Conservation (phyloP, 2,888 invertebrate genomes). For the Plagiodera versicolora region DNA sequence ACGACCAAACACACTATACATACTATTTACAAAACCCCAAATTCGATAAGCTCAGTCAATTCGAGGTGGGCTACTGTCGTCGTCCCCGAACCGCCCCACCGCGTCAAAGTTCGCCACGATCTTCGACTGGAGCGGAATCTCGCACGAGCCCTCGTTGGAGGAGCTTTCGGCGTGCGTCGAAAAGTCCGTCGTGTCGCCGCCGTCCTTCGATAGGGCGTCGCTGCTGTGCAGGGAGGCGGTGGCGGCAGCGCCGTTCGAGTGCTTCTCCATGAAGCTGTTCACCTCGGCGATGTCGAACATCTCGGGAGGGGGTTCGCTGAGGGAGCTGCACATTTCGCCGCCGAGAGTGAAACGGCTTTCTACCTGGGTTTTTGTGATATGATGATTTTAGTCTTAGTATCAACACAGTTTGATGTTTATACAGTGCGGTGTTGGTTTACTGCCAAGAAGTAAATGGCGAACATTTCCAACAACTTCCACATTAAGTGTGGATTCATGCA, state of each 20-base stretch:
- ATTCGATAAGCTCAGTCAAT: neutral
- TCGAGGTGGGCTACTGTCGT: constrained; percentile 22
- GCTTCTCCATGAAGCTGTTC: constrained; percentile 19
- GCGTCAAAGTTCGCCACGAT: constrained; percentile 40
- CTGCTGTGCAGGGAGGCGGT: constrained; percentile 28
- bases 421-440: too few relatives aligned
- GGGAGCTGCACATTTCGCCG: constrained; percentile 52
- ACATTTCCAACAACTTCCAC: too few relatives aligned
- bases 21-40: too few relatives aligned
- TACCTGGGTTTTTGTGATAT: too few relatives aligned
- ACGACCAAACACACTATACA: too few relatives aligned
- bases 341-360: constrained; percentile 49
- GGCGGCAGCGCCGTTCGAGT: constrained; percentile 3
- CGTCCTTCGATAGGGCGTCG: constrained; percentile 30
- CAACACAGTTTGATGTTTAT: too few relatives aligned
- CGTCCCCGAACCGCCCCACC: too few relatives aligned
- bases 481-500: too few relatives aligned
- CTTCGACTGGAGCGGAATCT: constrained; percentile 52
- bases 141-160: constrained; percentile 49
- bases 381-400: too few relatives aligned
- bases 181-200: constrained; percentile 26
- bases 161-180: constrained; percentile 39
- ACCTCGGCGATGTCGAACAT: constrained; percentile 50
- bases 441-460: too few relatives aligned
- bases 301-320: constrained; percentile 54